phyloP scores from a whole-genome alignment of 2,797 vertebrate species.

The Sebastes paucispinis region DNA sequence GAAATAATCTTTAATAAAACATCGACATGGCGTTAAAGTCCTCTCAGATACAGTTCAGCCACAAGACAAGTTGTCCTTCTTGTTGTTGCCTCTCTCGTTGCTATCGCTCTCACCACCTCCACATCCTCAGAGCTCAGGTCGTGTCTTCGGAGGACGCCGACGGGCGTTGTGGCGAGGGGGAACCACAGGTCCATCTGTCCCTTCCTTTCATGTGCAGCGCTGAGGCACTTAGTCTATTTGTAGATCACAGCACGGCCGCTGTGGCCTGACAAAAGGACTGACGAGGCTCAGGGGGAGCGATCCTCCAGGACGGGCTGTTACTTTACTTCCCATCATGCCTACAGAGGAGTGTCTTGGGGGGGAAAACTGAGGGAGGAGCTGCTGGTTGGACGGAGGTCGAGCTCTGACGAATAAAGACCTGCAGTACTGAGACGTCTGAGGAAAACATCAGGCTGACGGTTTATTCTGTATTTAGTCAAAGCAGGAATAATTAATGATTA shows the following conservation, averaged over 20 bases:
- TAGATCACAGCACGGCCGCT: constrained; percentile 32
- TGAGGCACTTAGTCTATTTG: constrained; percentile 47
- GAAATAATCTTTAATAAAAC: not conserved
- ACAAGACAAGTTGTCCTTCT: not conserved
- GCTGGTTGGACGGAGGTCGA: not conserved
- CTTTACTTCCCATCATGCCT: constrained; percentile 11
- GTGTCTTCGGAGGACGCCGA: not conserved
- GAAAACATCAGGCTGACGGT: not conserved
- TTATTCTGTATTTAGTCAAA: not conserved
- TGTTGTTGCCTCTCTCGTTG: not conserved
- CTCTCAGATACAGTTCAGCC: not conserved
- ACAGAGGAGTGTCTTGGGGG: not conserved
- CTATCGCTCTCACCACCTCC: not conserved
- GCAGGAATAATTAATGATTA: not conserved
- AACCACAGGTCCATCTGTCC: constrained; percentile 48
- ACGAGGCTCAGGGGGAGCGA: not conserved
- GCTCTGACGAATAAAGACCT: not conserved
- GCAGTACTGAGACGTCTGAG: not conserved
- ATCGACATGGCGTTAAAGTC: not conserved
- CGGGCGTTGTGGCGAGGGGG: not conserved
- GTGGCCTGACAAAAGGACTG: constrained; percentile 21
- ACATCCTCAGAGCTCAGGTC: constrained; percentile 6
- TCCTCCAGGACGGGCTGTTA: not conserved
- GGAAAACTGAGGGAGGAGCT: not conserved
- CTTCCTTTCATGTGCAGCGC: constrained; percentile 10